Conservation (phyloP, 2,113 vertebrate genomes). For the Hemiprocne comata region DNA sequence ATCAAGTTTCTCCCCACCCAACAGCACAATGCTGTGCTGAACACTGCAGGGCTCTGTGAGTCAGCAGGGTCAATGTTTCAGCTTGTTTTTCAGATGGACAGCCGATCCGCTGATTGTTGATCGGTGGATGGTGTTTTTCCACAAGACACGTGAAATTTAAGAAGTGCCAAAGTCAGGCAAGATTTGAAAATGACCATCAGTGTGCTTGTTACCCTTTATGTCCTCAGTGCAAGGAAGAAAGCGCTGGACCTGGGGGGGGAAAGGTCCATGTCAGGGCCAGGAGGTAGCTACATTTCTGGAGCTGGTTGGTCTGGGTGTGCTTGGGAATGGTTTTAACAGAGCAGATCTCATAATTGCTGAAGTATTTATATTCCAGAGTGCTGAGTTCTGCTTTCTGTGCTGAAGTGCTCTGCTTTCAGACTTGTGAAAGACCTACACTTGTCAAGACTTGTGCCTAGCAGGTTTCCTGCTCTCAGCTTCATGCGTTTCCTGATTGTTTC, state of each 20-base stretch:
- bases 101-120: not conserved
- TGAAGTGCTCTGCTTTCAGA: not conserved
- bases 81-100: not conserved
- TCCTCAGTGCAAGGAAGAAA: not conserved
- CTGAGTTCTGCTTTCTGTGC: not conserved
- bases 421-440: not conserved
- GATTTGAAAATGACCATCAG: fast-evolving
- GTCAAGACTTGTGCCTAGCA: not conserved
- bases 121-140: not conserved
- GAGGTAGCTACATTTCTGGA: not conserved
- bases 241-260: not conserved
- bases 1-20: too few relatives aligned
- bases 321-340: not conserved
- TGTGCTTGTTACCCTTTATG: fast-evolving
- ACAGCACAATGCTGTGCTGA: not conserved
- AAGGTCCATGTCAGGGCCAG: not conserved
- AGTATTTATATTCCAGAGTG: not conserved
- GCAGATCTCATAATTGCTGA: not conserved
- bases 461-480: not conserved
- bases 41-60: not conserved
- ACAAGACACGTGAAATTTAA: not conserved
- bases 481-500: not conserved
- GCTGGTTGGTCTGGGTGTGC: not conserved
- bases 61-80: not conserved
- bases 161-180: not conserved